Base-by-base conservation (phyloP, 1,140 invertebrate genomes). In the Ostrea edulis region DNA sequence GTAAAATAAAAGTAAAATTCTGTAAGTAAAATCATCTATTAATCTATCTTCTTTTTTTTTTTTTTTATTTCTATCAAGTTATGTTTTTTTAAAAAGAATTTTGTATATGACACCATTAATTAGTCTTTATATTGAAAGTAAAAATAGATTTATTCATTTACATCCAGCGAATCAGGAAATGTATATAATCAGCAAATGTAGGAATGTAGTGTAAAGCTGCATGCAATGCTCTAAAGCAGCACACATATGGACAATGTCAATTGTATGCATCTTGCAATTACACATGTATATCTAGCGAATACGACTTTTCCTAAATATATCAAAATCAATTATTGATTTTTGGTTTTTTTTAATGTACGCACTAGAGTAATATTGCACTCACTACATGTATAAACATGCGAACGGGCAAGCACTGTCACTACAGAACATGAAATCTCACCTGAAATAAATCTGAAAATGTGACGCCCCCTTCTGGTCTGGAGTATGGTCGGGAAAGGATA, bases 1-100 rank as follows among this genome's bases (percentile, higher is more conserved):
- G 90, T 62, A 92, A 91, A 85, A 29, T 68, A 53, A 81, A 83
- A 87, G 25, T 22, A 62, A 35, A 85, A 85, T 62, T 62, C 14
- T 62, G 35, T 62, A 62, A 62, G 55, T 62, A 62, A 0, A n/a
- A 62, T 20, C 14, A 62, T 62, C 7, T 62, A 20, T 62, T 7
- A 20, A 20, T 62, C 0, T 55, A 55, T 55, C n/a, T n/a, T n/a
- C n/a, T n/a, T n/a, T n/a, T n/a, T n/a, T n/a, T n/a, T n/a, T n/a
- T 12, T 8, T 9, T 55, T 9, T 55, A 17, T 55, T 55, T 55
- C 9, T 55, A 17, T 55, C 54, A 12, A 4, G 54, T 62, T 20
- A 62, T 62, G 20, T 62, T 20, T 17, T 0, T 58, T 62, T 62
- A 2, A 44, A 44, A 44, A 44, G 1, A 5, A 44, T 44, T 44